phyloP scores from a whole-genome alignment of 2,113 vertebrate species.

The Corapipo altera region DNA sequence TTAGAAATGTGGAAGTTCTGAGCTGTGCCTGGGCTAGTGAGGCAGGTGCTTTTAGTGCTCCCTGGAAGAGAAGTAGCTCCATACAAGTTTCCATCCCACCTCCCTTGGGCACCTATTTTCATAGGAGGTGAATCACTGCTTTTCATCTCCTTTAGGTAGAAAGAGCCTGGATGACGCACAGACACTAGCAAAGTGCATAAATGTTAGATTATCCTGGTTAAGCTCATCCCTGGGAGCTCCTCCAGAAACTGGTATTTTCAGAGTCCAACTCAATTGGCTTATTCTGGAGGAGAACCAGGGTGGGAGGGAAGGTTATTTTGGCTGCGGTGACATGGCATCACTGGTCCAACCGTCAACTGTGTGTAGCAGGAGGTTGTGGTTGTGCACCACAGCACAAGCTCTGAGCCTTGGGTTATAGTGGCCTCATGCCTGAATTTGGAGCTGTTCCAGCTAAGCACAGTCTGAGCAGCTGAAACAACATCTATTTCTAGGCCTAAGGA shows the following conservation, averaged over 20 bases:
- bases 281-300: neutral
- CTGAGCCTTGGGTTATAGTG: neutral
- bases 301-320: neutral
- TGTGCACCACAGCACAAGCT: neutral
- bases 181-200: neutral
- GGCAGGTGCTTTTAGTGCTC: neutral
- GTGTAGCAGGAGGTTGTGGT: neutral
- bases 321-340: rapidly evolving
- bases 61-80: neutral
- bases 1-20: neutral
- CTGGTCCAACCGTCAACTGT: neutral
- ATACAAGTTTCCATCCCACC: neutral
- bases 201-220: neutral
- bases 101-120: neutral
- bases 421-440: neutral
- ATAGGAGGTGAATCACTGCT: slow-evolving; percentile 10
- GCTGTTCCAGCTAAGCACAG: neutral
- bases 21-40: neutral
- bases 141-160: neutral
- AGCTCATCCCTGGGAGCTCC: neutral
- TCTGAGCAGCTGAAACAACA: neutral
- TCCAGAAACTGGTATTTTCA: neutral
- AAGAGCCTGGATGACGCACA: slow-evolving; percentile 16
- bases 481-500: neutral
- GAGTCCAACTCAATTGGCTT: rapidly evolving